These are phyloP conservation scores for Scotopteryx bipunctaria DNA, from an alignment of 2,888 invertebrate genomes.

Conservation along the genomic window DNA sequence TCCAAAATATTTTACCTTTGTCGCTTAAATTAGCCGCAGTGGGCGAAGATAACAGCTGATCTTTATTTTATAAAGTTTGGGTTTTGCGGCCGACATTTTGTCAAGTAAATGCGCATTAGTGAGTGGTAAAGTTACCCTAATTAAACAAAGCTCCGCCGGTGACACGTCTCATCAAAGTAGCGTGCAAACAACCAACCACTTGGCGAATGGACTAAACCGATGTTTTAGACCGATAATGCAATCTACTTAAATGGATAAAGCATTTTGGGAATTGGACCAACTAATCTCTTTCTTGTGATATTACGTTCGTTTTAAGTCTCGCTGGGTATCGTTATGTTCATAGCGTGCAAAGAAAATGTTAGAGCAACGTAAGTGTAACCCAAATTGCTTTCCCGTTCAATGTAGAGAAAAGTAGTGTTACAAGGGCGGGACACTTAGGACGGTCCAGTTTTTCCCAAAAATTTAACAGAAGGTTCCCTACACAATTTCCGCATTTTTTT, in stretches of 20 bases:
- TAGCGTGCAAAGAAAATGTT: constrained; percentile 25
- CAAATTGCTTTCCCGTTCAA: constrained; percentile 25
- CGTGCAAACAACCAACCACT: constrained; percentile 28
- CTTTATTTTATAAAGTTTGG: background rate
- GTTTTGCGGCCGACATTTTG: background rate
- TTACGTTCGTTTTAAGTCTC: too few species aligned
- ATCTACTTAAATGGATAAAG: background rate
- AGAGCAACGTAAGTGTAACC: constrained; percentile 21
- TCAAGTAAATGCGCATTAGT: background rate
- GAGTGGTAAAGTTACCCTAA: constrained; percentile 56
- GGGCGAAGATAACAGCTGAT: background rate
- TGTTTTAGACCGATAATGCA: background rate
- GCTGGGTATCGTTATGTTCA: background rate
- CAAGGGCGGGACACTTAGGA: constrained; percentile 28
- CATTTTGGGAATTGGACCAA: background rate
- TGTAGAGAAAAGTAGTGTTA: constrained; percentile 26
- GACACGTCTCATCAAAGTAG: constrained; percentile 39
- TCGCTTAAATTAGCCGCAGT: too few species aligned
- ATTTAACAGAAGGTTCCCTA: constrained; percentile 44
- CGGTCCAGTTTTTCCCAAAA: constrained; percentile 40
- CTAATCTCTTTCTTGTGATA: background rate
- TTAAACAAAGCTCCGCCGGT: constrained; percentile 55
- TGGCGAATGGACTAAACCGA: constrained; percentile 25
- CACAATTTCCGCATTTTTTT: constrained; percentile 54
- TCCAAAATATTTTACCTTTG: too few species aligned